Percentiles rank a stretch among this genome's conserved stretches.
Evolutionary conservation across 64 coral and sea anemone genomes (phyloP).

Genomic region (Dendronephthya gigantea): DNA sequence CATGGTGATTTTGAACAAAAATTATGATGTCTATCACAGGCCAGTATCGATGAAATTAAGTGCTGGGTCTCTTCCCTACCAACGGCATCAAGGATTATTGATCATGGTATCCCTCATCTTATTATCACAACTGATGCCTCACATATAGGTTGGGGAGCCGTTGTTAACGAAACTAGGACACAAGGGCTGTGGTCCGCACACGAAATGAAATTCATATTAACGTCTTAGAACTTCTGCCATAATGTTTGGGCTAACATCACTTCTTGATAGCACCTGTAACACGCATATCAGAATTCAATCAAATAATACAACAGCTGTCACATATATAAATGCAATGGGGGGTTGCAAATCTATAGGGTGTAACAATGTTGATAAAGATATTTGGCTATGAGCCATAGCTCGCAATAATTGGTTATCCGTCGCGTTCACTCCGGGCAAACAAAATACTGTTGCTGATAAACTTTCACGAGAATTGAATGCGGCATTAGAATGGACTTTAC

Average conservation of each 20-base stretch:
- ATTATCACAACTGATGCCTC: background rate
- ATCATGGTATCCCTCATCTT: background rate
- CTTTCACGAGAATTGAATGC: too few relatives aligned
- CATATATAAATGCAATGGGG: background rate
- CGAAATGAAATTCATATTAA: too few relatives aligned
- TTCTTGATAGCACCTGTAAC: background rate
- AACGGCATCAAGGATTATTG: background rate
- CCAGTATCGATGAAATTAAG: background rate
- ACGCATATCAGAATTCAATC: background rate
- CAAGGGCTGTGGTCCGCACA: too few relatives aligned
- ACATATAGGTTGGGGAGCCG: too few relatives aligned
- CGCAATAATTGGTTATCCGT: too few relatives aligned
- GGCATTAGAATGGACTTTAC: conserved; percentile 1
- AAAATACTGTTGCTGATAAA: too few relatives aligned
- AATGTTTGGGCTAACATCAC: background rate
- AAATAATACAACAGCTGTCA: background rate
- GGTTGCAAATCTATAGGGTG: background rate
- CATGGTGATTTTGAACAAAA: background rate
- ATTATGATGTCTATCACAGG: too few relatives aligned
- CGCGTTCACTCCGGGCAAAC: too few relatives aligned
- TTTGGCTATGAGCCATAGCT: too few relatives aligned
- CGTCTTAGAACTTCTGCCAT: background rate
- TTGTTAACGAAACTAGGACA: too few relatives aligned
- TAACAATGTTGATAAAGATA: background rate
- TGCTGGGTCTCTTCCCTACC: background rate